These are phyloP conservation scores for Galaxea fascicularis DNA, from an alignment of 92 coral and sea anemone genomes.

Conservation along the genomic window DNA sequence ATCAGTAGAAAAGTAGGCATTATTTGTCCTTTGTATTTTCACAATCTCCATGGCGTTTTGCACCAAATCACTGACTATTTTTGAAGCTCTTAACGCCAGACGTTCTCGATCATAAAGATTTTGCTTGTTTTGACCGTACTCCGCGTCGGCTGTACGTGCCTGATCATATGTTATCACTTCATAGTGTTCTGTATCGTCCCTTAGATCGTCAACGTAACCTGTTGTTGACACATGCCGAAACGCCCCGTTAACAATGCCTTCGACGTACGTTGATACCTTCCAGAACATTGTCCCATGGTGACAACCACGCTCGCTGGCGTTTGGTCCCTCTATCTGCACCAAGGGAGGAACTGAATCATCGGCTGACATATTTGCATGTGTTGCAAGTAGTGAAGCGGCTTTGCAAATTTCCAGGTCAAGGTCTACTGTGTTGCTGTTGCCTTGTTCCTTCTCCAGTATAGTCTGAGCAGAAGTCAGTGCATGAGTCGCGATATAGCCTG, in stretches of 20 bases:
- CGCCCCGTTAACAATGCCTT: slow-evolving; percentile 67
- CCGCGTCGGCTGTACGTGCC: slow-evolving; percentile 45
- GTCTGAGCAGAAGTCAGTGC: slow-evolving; percentile 81
- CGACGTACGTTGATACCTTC: slow-evolving; percentile 65
- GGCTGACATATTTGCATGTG: slow-evolving; percentile 71
- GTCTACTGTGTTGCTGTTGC: slow-evolving; percentile 43
- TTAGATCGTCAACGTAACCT: slow-evolving; percentile 14
- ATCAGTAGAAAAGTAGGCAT: slow-evolving; percentile 2
- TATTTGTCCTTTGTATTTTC: neutral
- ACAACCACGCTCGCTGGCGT: neutral
- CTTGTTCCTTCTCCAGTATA: slow-evolving; percentile 58
- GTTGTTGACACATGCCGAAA: slow-evolving; percentile 49
- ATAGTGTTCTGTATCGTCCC: slow-evolving; percentile 45
- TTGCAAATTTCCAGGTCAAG: slow-evolving; percentile 56
- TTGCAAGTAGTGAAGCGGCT: slow-evolving; percentile 71
- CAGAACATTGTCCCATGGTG: slow-evolving; percentile 17
- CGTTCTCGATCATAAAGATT: slow-evolving; percentile 25
- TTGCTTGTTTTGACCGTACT: neutral
- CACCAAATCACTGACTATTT: slow-evolving; percentile 58
- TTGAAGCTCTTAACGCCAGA: slow-evolving; percentile 27
- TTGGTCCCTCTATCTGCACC: neutral
- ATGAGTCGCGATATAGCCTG: slow-evolving; percentile 67
- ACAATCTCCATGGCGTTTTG: slow-evolving; percentile 49
- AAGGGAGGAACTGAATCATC: slow-evolving; percentile 9
- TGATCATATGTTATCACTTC: slow-evolving; percentile 61